A percentile compares a stretch with the other conserved stretches of the same genome.
phyloP scores from a whole-genome alignment of 2,113 vertebrate species.

The Malurus cyaneus region DNA sequence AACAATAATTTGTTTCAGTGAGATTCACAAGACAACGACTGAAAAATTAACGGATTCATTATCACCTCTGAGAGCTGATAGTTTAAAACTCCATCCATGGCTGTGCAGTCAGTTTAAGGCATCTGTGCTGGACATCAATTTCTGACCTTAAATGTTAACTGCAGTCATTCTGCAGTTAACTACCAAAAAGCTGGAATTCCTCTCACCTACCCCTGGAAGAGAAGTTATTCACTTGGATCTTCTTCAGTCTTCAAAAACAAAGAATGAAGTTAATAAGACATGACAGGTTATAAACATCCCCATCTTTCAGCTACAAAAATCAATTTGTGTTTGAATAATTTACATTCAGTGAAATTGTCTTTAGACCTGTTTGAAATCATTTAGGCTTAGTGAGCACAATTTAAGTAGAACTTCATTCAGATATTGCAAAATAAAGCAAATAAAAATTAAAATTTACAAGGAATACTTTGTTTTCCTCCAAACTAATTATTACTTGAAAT shows the following conservation, averaged over 20 bases:
- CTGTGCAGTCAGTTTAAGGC: slow-evolving; percentile 40
- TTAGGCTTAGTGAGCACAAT: slow-evolving; percentile 28
- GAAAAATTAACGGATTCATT: not conserved
- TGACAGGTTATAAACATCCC: not conserved
- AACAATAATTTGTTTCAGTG: not conserved
- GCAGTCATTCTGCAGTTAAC: not conserved
- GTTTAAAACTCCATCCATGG: not conserved
- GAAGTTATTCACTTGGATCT: not conserved
- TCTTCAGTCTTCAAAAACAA: not conserved
- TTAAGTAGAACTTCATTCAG: slow-evolving; percentile 52
- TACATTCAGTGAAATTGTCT: slow-evolving; percentile 29
- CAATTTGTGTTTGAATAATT: not conserved
- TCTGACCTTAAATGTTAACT: not conserved
- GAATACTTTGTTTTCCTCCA: slow-evolving; percentile 57
- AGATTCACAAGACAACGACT: not conserved
- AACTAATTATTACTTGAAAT: slow-evolving; percentile 56
- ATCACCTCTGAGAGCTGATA: not conserved
- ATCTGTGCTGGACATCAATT: not conserved
- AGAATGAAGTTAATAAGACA: not conserved
- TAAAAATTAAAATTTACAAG: slow-evolving; percentile 53
- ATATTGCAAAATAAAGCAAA: slow-evolving; percentile 44
- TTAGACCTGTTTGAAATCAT: slow-evolving; percentile 47
- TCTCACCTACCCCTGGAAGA: not conserved
- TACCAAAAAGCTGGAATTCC: not conserved
- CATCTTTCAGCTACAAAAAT: not conserved